Conservation (phyloP, 2,888 invertebrate genomes). For the Ornithoptera alexandrae region DNA sequence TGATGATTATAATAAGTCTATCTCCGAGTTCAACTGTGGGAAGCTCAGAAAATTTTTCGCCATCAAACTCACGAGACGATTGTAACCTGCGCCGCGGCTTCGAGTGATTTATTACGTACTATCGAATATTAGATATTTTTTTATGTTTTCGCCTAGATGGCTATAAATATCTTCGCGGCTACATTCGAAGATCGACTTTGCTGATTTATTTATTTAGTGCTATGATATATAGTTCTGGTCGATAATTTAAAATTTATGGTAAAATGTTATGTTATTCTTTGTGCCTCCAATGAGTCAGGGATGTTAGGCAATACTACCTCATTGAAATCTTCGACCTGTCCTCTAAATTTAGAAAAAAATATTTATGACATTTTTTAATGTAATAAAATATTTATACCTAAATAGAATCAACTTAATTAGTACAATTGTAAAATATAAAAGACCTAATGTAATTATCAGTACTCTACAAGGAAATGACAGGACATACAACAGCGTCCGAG, state of each 20-base stretch:
- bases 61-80: slow-evolving; percentile 52
- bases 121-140: slow-evolving; percentile 67
- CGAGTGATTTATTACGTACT: slow-evolving; percentile 61
- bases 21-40: slow-evolving; percentile 46
- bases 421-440: no score
- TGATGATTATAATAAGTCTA: slow-evolving; percentile 9
- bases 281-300: no score
- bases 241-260: neutral
- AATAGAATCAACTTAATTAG: no score
- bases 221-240: slow-evolving; percentile 55
- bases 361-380: no score
- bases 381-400: no score
- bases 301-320: no score
- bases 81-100: slow-evolving; percentile 30
- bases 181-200: slow-evolving; percentile 56
- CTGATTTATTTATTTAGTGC: slow-evolving; percentile 71
- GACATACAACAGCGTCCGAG: no score
- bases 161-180: slow-evolving; percentile 61
- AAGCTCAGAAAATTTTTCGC: slow-evolving; percentile 60
- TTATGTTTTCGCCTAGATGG: slow-evolving; percentile 66
- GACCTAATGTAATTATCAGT: no score
- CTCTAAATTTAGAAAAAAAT: no score
- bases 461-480: no score
- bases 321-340: no score
- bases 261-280: no score